Evolutionary conservation across 2,113 vertebrate species (phyloP).

Genomic region (Phyllostomus hastatus): DNA sequence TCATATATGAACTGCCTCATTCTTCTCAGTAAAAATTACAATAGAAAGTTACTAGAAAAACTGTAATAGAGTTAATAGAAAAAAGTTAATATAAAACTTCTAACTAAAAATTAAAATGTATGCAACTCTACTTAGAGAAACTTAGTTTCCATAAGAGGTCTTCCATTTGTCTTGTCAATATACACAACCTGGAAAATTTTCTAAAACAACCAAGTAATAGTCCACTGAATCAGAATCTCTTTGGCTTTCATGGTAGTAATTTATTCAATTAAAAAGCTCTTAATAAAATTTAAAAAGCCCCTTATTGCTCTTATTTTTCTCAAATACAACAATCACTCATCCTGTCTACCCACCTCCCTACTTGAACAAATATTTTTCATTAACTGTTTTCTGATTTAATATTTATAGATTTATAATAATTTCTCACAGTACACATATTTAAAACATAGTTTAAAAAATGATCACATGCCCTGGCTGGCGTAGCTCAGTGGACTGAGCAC

Average conservation of each 20-base stretch:
- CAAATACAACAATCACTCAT: background rate
- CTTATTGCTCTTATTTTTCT: background rate
- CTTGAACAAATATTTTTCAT: slow-evolving; percentile 6
- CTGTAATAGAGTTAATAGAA: no score
- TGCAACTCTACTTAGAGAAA: background rate
- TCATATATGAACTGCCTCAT: background rate
- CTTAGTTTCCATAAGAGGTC: slow-evolving; percentile 18
- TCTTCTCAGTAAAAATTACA: slow-evolving; percentile 45
- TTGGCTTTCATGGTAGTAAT: background rate
- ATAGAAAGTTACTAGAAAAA: background rate
- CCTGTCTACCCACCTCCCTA: background rate
- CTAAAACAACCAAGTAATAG: slow-evolving; percentile 5
- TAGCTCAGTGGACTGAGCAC: no score
- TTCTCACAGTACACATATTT: slow-evolving; percentile 12
- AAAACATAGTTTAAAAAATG: slow-evolving; percentile 33
- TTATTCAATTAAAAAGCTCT: slow-evolving; percentile 6
- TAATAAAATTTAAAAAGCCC: background rate
- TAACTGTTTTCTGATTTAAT: background rate
- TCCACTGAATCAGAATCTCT: slow-evolving; percentile 18
- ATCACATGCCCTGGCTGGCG: no score
- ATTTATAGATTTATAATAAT: slow-evolving; percentile 20
- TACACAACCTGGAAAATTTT: background rate
- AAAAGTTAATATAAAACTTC: background rate
- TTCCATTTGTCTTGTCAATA: background rate
- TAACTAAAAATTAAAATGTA: slow-evolving; percentile 33